A percentile compares a stretch with the other conserved stretches of the same genome.
Evolutionary conservation across 2,797 vertebrate genomes (phyloP).

Genomic region (Sardinella longiceps): DNA sequence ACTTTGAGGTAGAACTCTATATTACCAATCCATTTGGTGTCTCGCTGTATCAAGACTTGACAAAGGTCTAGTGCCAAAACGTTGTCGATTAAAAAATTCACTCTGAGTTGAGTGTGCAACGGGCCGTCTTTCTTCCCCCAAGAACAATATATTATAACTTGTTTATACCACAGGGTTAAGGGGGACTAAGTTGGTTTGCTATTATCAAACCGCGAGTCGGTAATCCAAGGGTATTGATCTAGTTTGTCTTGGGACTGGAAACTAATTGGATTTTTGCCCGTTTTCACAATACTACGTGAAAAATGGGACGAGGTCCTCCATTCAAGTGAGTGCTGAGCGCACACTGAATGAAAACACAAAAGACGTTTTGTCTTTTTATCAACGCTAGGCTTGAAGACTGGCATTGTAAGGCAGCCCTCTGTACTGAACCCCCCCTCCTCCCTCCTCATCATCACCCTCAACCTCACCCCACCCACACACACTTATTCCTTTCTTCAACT

Average conservation of each 20-base stretch:
- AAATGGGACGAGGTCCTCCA: neutral
- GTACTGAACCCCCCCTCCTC: neutral
- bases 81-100: too few relatives aligned
- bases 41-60: too few relatives aligned
- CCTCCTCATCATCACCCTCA: neutral
- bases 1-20: too few relatives aligned
- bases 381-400: neutral
- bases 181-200: neutral
- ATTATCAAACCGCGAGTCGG: neutral
- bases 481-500: constrained; percentile 19
- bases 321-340: neutral
- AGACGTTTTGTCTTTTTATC: neutral
- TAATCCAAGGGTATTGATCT: neutral
- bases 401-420: neutral
- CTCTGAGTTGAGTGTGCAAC: too few relatives aligned
- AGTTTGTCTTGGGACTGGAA: neutral
- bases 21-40: too few relatives aligned
- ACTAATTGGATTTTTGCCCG: neutral
- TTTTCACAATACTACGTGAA: neutral
- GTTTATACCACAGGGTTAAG: neutral
- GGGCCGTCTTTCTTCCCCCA: too few relatives aligned
- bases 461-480: neutral
- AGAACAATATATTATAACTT: too few relatives aligned
- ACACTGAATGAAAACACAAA: constrained; percentile 14
- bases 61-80: too few relatives aligned